A percentile compares a stretch with the other conserved stretches of the same genome.
Conservation (phyloP, 2,888 invertebrate genomes). For the Scelioninae gen. 1 region DNA sequence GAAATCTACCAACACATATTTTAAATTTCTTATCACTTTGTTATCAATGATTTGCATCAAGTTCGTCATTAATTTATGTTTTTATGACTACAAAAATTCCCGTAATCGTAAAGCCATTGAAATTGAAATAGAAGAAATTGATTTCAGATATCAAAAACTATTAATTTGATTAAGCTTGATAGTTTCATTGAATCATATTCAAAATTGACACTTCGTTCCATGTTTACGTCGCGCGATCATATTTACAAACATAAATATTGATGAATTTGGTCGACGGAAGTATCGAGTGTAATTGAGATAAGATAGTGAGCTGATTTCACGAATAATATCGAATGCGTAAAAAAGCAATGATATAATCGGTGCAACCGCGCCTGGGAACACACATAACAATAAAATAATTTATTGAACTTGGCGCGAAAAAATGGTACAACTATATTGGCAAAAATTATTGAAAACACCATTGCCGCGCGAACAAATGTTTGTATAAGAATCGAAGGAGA, state of each 20-base stretch:
- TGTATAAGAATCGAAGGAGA: slow-evolving; percentile 6
- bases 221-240: slow-evolving; percentile 25
- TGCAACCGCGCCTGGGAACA: background rate
- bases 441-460: background rate
- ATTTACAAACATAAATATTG: slow-evolving; percentile 36
- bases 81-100: too few relatives aligned
- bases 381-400: slow-evolving; percentile 25
- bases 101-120: too few relatives aligned
- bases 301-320: slow-evolving; percentile 49
- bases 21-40: too few relatives aligned
- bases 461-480: slow-evolving; percentile 21
- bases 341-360: slow-evolving; percentile 15
- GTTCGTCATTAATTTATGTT: too few relatives aligned
- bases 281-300: slow-evolving; percentile 52
- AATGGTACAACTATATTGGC: too few relatives aligned
- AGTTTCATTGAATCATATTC: background rate
- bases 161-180: background rate
- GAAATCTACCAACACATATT: too few relatives aligned
- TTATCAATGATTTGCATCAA: too few relatives aligned
- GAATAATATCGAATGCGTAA: slow-evolving; percentile 18
- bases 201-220: background rate
- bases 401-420: background rate
- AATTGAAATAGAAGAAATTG: too few relatives aligned
- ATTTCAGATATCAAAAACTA: too few relatives aligned
- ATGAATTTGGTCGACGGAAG: slow-evolving; percentile 52